Conservation (phyloP, 2,113 vertebrate species). For the Ciconia boyciana region DNA sequence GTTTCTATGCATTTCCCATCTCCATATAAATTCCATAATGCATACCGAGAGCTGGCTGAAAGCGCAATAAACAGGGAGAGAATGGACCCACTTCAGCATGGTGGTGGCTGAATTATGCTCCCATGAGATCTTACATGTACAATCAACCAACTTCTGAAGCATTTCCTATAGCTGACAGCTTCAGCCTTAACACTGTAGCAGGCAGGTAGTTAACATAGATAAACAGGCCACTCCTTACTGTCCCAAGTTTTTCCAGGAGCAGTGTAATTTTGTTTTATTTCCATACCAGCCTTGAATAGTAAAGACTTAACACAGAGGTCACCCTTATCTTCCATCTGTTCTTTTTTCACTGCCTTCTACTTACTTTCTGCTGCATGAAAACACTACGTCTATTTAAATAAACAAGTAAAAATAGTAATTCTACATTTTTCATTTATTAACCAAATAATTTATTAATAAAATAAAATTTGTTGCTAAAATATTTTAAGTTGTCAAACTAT, state of each 20-base stretch:
- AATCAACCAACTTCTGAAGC: neutral
- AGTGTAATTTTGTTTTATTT: neutral
- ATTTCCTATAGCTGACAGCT: neutral
- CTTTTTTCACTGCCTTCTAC: neutral
- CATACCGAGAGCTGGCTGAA: neutral
- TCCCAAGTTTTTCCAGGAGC: neutral
- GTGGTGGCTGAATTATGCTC: neutral
- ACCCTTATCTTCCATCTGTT: neutral
- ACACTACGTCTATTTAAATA: neutral
- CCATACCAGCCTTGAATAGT: neutral
- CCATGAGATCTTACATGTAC: rapidly evolving
- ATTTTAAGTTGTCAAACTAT: neutral
- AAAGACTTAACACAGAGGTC: neutral
- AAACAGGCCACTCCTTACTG: neutral
- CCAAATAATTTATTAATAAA: neutral
- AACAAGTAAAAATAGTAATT: neutral
- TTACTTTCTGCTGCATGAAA: neutral
- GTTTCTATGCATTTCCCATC: neutral
- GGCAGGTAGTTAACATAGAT: neutral
- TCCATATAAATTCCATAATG: neutral
- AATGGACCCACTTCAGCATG: neutral
- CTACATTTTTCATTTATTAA: neutral
- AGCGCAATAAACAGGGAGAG: neutral
- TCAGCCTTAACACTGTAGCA: neutral
- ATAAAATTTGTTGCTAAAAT: neutral